A percentile compares a stretch with the other conserved stretches of the same genome.
phyloP scores from a whole-genome alignment of 2,113 vertebrate species.

The Pao palembangensis region DNA sequence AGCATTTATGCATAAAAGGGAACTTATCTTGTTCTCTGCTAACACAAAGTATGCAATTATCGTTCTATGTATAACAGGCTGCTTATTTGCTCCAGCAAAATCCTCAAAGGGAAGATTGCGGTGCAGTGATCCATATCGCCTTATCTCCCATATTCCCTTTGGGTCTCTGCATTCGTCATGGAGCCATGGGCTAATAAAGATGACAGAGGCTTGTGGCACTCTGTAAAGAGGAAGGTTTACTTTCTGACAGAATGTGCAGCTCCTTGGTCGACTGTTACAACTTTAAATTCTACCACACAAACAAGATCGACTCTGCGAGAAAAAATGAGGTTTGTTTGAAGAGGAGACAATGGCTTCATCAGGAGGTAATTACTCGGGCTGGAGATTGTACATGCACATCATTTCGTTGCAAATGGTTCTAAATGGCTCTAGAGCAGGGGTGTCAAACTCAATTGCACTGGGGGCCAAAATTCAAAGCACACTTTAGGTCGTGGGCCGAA shows the following conservation, averaged over 20 bases:
- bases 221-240: slow-evolving; percentile 23
- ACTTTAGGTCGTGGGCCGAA: no score
- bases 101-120: slow-evolving; percentile 54
- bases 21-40: slow-evolving; percentile 52
- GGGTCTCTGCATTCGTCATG: slow-evolving; percentile 31
- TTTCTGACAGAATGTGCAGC: background rate
- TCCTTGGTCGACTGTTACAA: background rate
- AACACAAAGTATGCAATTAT: slow-evolving; percentile 68
- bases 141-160: slow-evolving; percentile 52
- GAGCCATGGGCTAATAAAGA: slow-evolving; percentile 54
- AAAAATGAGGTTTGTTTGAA: slow-evolving; percentile 25
- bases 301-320: background rate
- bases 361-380: slow-evolving; percentile 55
- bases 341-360: slow-evolving; percentile 32
- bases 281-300: background rate
- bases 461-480: background rate
- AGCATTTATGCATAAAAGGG: slow-evolving; percentile 54
- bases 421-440: background rate
- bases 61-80: slow-evolving; percentile 64
- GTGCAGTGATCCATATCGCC: slow-evolving; percentile 68
- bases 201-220: slow-evolving; percentile 38
- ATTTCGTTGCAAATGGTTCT: slow-evolving; percentile 8
- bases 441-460: no score
- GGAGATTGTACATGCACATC: slow-evolving; percentile 32
- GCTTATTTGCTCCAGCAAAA: slow-evolving; percentile 58